A percentile compares a stretch with the other conserved stretches of the same genome.
phyloP scores from a whole-genome alignment of 37 sponge, comb jelly and placozoan species.

The Ephydatia muelleri region DNA sequence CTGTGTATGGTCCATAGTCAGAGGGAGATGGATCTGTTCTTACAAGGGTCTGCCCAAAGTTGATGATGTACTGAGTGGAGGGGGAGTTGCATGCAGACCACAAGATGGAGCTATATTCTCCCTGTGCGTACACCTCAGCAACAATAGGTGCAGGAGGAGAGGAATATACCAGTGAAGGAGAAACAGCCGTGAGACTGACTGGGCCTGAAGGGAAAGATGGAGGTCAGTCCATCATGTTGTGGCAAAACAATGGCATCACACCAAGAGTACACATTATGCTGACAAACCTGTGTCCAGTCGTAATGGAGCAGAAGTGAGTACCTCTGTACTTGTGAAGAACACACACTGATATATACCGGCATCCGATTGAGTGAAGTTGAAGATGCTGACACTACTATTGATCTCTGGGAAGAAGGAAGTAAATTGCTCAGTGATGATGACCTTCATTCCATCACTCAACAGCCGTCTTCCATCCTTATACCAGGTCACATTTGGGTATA shows the following conservation, averaged over 20 bases:
- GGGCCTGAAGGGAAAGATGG: neutral
- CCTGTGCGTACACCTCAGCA: neutral
- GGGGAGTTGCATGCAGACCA: neutral
- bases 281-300: slow-evolving; percentile 42
- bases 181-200: neutral
- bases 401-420: neutral
- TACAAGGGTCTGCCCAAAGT: neutral
- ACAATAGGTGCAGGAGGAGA: neutral
- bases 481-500: slow-evolving; percentile 28
- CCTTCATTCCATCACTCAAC: neutral
- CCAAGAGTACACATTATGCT: neutral
- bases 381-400: slow-evolving; percentile 6
- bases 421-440: neutral
- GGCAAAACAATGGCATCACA: too few relatives aligned
- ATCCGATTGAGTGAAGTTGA: slow-evolving; percentile 20
- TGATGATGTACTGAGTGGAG: neutral
- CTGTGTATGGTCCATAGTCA: neutral
- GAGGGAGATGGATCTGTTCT: neutral
- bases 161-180: neutral
- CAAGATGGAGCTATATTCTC: neutral
- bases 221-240: neutral
- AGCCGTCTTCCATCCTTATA: slow-evolving; percentile 12
- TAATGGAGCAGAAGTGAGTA: slow-evolving; percentile 19
- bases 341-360: slow-evolving; percentile 52
- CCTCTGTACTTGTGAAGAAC: slow-evolving; percentile 22